Conservation (phyloP, 2,888 invertebrate species). For the Poecilus cupreus region DNA sequence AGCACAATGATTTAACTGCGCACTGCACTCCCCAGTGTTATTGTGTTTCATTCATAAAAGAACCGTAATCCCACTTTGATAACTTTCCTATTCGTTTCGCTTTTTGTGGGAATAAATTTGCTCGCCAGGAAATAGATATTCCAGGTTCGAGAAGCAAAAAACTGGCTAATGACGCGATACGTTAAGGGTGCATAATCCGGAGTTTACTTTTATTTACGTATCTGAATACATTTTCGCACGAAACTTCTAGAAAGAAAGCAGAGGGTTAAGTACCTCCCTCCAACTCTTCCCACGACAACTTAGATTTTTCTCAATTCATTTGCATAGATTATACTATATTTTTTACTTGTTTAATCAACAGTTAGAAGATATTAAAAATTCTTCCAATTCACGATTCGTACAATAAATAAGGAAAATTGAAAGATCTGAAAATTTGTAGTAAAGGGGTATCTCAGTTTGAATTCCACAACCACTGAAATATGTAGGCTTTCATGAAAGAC, state of each 20-base stretch:
- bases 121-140: constrained; percentile 28
- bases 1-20: constrained; percentile 4
- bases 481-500: no score
- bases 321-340: no score
- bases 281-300: neutral
- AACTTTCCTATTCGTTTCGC: constrained; percentile 37
- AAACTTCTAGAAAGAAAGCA: constrained; percentile 1
- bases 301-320: no score
- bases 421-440: no score
- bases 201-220: constrained; percentile 44
- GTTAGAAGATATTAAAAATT: no score
- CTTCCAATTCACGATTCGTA: no score
- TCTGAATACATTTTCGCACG: constrained; percentile 39
- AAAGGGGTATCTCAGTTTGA: no score
- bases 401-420: no score
- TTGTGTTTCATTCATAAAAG: constrained; percentile 37
- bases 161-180: constrained; percentile 50
- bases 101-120: constrained; percentile 38
- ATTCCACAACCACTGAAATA: no score
- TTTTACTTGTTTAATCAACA: no score
- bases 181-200: constrained; percentile 45
- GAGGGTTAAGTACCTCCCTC: constrained; percentile 21
- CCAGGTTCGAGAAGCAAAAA: constrained; percentile 41
- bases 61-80: constrained; percentile 42
- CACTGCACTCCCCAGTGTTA: neutral